Conservation (phyloP, 2,113 vertebrate genomes). For the Alligator sinensis region DNA sequence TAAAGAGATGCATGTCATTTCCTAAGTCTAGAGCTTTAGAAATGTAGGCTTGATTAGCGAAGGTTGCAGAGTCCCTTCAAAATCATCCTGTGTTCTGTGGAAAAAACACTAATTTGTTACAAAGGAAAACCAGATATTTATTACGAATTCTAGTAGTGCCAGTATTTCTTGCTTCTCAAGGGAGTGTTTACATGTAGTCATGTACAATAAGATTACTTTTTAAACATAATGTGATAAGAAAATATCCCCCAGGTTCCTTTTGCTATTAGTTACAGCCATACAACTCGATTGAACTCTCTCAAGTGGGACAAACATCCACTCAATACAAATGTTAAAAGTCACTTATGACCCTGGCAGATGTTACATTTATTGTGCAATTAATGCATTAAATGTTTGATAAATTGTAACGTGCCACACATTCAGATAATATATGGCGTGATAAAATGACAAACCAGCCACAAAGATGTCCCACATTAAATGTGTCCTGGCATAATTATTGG, state of each 20-base stretch:
- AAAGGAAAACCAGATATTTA: not conserved
- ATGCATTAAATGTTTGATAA: too few species aligned
- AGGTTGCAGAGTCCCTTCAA: not conserved
- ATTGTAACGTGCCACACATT: too few species aligned
- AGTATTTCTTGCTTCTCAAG: not conserved
- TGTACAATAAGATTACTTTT: not conserved
- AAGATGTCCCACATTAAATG: too few species aligned
- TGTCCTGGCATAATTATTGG: too few species aligned
- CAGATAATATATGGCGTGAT: too few species aligned
- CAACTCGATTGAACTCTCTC: not conserved
- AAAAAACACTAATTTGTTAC: not conserved
- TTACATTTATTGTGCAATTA: too few species aligned
- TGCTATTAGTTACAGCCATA: not conserved
- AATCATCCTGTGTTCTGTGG: not conserved
- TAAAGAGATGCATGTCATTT: not conserved
- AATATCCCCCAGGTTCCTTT: not conserved
- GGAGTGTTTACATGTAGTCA: rapidly evolving
- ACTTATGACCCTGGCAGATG: too few species aligned
- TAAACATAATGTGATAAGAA: not conserved
- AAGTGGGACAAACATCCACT: not conserved
- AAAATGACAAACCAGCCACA: too few species aligned
- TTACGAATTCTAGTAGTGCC: not conserved
- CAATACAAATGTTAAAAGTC: not conserved
- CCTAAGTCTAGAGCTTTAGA: not conserved
- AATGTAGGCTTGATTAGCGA: not conserved